Evolutionary conservation across 1,140 invertebrate species (phyloP), one percentile per base, ranked within the genome.

Genomic region (Euwallacea similis): DNA sequence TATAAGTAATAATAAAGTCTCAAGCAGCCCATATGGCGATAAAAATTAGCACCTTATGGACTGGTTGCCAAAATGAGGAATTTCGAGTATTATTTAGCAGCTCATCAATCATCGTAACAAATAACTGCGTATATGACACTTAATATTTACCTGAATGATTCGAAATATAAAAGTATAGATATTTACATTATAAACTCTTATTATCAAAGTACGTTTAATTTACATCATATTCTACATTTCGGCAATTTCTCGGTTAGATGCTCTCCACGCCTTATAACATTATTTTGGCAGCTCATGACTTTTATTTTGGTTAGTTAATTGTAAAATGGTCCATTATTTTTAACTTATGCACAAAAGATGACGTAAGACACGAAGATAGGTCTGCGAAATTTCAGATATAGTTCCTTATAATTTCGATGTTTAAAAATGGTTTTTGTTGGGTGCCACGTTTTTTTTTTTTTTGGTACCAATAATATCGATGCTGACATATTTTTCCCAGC

Each of bases 261-360:
- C 21, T 58, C 21, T 58, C n/a, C 55, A 13, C 55, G 55, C 55
- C 15, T 16, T 16, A 58, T 58, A 58, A 58, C 10, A 58, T 58
- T 58, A 58, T n/a, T 58, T 58, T 58, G 55, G 55, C 55, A 58
- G n/a, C 55, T 58, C n/a, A 58, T n/a, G 13, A 58, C 50, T 58
- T 58, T 58, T 16, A 58, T 58, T 58, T 58, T 58, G 9, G 46
- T 16, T 16, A 58, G 55, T 33, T 58, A 15, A 58, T 58, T 58
- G 21, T 16, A 58, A 41, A 58, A 16, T 16, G n/a, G 21, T n/a
- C 21, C n/a, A 58, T 58, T 15, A 58, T 58, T 58, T 58, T 58
- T 10, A 58, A 58, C 13, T 10, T n/a, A 16, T 10, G 55, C 55
- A 58, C 13, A 58, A 58, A 58, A 41, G 55, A 6, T 33, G 55